Conservation (phyloP, 2,113 vertebrate genomes). For the Barnardius zonarius region DNA sequence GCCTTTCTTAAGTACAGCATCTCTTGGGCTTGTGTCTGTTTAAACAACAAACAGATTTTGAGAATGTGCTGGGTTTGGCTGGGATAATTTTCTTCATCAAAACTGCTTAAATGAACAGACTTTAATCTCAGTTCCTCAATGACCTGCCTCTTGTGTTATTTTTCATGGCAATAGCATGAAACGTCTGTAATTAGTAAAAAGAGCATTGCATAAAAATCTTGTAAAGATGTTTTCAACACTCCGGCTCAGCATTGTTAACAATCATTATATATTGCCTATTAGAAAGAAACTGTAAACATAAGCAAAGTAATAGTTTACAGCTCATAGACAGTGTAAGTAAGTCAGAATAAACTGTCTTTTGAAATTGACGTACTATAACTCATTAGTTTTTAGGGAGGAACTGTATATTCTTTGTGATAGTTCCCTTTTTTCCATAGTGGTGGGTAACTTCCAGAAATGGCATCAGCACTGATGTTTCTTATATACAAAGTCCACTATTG, state of each 20-base stretch:
- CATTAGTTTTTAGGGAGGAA: neutral
- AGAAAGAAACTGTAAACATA: neutral
- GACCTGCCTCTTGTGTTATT: neutral
- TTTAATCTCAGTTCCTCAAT: constrained; percentile 7
- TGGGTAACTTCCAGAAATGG: neutral
- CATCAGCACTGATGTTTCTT: neutral
- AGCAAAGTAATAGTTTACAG: neutral
- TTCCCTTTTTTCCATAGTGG: neutral
- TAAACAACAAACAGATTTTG: neutral
- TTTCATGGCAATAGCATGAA: neutral
- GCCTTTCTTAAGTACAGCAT: neutral
- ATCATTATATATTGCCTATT: neutral
- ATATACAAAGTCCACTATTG: neutral
- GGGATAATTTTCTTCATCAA: neutral
- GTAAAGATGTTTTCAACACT: neutral
- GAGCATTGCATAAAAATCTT: neutral
- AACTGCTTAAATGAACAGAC: neutral
- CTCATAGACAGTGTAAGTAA: neutral
- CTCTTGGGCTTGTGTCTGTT: neutral
- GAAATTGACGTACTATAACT: neutral
- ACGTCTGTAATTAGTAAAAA: constrained; percentile 9
- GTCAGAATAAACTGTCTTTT: neutral
- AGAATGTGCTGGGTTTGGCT: too few relatives aligned
- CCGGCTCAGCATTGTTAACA: neutral
- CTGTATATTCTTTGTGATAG: neutral